A percentile compares a stretch with the other conserved stretches of the same genome.
These are phyloP conservation scores for Gymnopithys bicolor DNA, from an alignment of 2,797 vertebrate genomes.

Conservation along the genomic window DNA sequence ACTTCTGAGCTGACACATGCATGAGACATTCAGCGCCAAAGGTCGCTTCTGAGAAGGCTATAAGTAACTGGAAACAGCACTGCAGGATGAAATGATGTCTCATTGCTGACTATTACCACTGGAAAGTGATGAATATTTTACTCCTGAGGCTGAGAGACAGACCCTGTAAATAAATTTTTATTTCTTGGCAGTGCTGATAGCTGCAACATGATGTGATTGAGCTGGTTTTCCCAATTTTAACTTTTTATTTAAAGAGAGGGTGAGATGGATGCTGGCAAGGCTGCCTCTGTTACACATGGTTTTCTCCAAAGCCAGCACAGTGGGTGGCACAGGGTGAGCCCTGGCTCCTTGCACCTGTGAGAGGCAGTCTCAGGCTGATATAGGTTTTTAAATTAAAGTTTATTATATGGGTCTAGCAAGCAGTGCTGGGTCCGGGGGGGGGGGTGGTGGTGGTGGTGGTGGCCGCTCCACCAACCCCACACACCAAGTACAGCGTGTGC, in stretches of 20 bases:
- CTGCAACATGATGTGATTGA: not conserved
- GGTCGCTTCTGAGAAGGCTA: conserved; percentile 55
- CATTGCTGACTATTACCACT: not conserved
- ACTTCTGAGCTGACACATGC: conserved; percentile 59
- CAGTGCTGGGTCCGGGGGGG: too few relatives aligned
- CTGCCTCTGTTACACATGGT: rapidly evolving
- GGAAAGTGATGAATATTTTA: not conserved
- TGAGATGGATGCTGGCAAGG: rapidly evolving
- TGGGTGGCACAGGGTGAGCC: rapidly evolving
- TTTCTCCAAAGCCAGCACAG: too few relatives aligned
- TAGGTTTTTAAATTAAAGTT: too few relatives aligned
- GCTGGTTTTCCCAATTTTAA: not conserved
- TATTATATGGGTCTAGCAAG: too few relatives aligned
- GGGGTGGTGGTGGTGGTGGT: too few relatives aligned
- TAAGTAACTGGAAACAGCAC: conserved; percentile 55
- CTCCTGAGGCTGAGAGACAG: conserved; percentile 5
- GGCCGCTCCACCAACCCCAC: too few relatives aligned
- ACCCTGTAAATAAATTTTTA: conserved; percentile 2
- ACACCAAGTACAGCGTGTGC: too few relatives aligned
- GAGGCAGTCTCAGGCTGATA: too few relatives aligned
- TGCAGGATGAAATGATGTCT: conserved; percentile 28
- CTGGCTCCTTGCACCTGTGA: not conserved
- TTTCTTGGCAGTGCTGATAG: not conserved
- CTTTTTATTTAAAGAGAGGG: not conserved
- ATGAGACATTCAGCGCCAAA: conserved; percentile 48